Percentiles rank a stretch among this genome's conserved stretches.
Conservation (phyloP, 2,113 vertebrate species). For the Synchiropus splendidus region DNA sequence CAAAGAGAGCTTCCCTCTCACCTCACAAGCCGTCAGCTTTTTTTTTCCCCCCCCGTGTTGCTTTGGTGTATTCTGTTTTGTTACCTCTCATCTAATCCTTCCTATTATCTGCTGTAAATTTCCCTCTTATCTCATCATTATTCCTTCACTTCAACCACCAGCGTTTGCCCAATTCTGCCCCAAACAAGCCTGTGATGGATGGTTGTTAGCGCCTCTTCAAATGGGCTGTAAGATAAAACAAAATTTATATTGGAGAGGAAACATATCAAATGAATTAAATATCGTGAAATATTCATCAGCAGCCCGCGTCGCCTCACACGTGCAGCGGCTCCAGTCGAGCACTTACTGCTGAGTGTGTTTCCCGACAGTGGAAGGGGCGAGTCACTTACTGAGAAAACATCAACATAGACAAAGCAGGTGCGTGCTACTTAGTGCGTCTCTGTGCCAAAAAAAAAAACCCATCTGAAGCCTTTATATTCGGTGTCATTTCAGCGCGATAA, state of each 20-base stretch:
- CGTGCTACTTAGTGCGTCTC: constrained; percentile 3
- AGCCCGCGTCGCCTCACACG: constrained; percentile 47
- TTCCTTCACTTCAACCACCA: too few relatives aligned
- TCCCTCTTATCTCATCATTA: too few relatives aligned
- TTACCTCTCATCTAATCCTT: too few relatives aligned
- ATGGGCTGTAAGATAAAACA: constrained; percentile 35
- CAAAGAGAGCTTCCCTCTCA: constrained; percentile 44
- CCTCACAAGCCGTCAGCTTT: constrained; percentile 33
- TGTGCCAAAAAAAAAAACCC: background rate
- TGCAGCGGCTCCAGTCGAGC: constrained; percentile 39
- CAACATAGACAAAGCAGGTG: constrained; percentile 26
- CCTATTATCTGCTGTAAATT: too few relatives aligned
- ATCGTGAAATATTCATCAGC: constrained; percentile 64
- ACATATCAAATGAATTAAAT: constrained; percentile 66
- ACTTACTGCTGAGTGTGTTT: constrained; percentile 61
- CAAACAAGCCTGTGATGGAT: too few relatives aligned
- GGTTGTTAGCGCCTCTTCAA: too few relatives aligned
- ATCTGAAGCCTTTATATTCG: background rate
- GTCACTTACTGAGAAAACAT: constrained; percentile 55
- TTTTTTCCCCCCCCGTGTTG: constrained; percentile 36
- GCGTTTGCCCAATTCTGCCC: too few relatives aligned
- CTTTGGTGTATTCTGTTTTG: too few relatives aligned
- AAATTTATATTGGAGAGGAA: constrained; percentile 27
- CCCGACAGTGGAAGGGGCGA: constrained; percentile 53
- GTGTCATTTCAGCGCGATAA: too few relatives aligned